Evolutionary conservation across 2,888 invertebrate species (phyloP), one percentile per base, ranked within the genome.

Genomic region (Archips crataeganus): DNA sequence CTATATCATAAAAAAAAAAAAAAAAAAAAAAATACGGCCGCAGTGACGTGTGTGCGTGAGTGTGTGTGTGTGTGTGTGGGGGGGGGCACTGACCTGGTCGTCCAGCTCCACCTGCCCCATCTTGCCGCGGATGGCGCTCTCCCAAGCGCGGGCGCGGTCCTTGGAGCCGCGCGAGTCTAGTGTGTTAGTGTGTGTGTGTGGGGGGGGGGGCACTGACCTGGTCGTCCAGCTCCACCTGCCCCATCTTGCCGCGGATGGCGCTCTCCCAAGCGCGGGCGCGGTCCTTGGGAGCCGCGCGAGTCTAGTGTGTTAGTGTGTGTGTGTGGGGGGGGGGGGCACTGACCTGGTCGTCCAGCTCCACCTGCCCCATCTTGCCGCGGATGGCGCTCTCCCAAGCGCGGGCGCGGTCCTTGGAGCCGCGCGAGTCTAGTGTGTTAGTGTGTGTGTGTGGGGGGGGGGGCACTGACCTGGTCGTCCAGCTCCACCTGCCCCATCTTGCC

Each of bases 331-430:
- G 9, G 42, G 23, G 42, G 1, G 42, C 42, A 47, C 54, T 47
- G 3, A 11, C 8, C 62, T 62, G 62, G 15, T 51, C 49, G 6
- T 51, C 49, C n/a, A 51, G 49, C 49, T 51, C 49, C n/a, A 51
- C 15, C 49, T 51, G 49, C 15, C 49, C 49, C 49, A 51, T 51
- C 49, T 51, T 51, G 70, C 97, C 96, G 82, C 97, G 96, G 76
- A 99, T 96, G 84, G 98, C 97, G 71, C 97, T 97, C 91, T 99
- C 99, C 94, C 99, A 99, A 34, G 96, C 95, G 8, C 98, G 95
- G n/a, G 99, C 99, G 62, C 99, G 95, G 90, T 99, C 98, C 79
- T 98, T 96, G 0, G 99, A 99, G 0, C 99, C 99, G 65, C 99
- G 95, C 0, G 99, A 98, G 93, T 99, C 99, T 23, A 23, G 23